Evolutionary conservation across 2,888 invertebrate species (phyloP).

Genomic region (Leistus spinibarbis): DNA sequence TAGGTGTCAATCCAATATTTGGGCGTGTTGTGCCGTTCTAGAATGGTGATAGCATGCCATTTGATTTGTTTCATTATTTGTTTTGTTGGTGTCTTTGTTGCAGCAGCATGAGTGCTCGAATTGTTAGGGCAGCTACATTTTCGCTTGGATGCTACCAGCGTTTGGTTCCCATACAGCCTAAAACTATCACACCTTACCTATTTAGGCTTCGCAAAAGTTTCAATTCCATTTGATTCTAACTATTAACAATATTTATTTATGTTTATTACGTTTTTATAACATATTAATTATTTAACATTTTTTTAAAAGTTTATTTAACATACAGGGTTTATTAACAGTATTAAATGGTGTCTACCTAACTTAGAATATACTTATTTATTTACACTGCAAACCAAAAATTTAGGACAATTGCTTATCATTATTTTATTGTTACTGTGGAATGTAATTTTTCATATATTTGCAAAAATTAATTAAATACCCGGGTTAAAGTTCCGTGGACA

Average conservation of each 20-base stretch:
- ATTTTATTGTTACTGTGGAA: too few relatives aligned
- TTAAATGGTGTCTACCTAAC: not conserved
- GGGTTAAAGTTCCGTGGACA: too few relatives aligned
- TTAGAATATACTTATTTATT: too few relatives aligned
- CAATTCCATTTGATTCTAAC: conserved; percentile 41
- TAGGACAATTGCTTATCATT: not conserved
- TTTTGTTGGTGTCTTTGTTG: conserved; percentile 28
- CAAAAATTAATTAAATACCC: too few relatives aligned
- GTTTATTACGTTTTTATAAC: not conserved
- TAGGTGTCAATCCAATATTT: too few relatives aligned
- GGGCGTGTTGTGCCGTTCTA: not conserved
- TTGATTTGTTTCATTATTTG: not conserved
- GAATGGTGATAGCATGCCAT: conserved; percentile 24
- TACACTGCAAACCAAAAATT: too few relatives aligned
- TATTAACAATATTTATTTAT: not conserved
- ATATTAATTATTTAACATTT: not conserved
- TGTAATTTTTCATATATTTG: too few relatives aligned
- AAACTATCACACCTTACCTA: conserved; percentile 43
- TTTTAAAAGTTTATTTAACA: not conserved
- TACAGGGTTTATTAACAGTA: not conserved
- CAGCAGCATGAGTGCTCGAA: conserved; percentile 25
- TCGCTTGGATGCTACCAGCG: conserved; percentile 33
- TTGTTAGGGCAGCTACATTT: conserved; percentile 14
- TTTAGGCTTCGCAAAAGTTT: conserved; percentile 45
- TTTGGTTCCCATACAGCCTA: conserved; percentile 40